Evolutionary conservation across 2,888 invertebrate species (phyloP).

Genomic region (Xestia sexstrigata): DNA sequence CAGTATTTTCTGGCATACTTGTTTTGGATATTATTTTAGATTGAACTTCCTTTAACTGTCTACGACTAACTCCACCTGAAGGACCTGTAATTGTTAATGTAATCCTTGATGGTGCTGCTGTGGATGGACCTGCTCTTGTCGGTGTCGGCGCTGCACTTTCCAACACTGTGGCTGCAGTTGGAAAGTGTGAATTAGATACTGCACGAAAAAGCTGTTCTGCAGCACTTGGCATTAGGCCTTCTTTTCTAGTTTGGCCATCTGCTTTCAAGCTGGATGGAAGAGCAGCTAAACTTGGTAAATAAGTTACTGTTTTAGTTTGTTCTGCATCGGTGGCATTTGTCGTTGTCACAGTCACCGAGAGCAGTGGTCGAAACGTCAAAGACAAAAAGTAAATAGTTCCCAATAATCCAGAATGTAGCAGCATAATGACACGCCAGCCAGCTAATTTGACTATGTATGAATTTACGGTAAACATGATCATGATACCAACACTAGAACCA

Average conservation of each 20-base stretch:
- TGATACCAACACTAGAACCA: conserved; percentile 85
- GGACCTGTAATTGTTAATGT: conserved; percentile 79
- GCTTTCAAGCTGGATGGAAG: conserved; percentile 69
- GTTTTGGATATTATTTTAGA: conserved; percentile 79
- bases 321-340: conserved; percentile 72
- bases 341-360: conserved; percentile 81
- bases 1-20: conserved; percentile 68
- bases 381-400: conserved; percentile 80
- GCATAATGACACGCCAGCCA: conserved; percentile 82
- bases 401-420: conserved; percentile 83
- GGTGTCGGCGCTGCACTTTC: conserved; percentile 65
- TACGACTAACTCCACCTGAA: conserved; percentile 77
- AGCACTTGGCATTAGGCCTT: conserved; percentile 68
- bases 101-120: conserved; percentile 75
- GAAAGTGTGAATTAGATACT: conserved; percentile 80
- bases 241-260: conserved; percentile 44
- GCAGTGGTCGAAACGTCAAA: conserved; percentile 83
- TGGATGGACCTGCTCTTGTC: conserved; percentile 78
- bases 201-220: conserved; percentile 73
- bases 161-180: conserved; percentile 83
- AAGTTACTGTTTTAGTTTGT: conserved; percentile 83
- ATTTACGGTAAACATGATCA: conserved; percentile 81
- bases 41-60: conserved; percentile 82
- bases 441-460: conserved; percentile 76
- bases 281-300: conserved; percentile 80